Percentiles rank a stretch among this genome's conserved stretches.
Evolutionary conservation across 2,888 invertebrate species (phyloP).

Genomic region (Stratiomys singularior): DNA sequence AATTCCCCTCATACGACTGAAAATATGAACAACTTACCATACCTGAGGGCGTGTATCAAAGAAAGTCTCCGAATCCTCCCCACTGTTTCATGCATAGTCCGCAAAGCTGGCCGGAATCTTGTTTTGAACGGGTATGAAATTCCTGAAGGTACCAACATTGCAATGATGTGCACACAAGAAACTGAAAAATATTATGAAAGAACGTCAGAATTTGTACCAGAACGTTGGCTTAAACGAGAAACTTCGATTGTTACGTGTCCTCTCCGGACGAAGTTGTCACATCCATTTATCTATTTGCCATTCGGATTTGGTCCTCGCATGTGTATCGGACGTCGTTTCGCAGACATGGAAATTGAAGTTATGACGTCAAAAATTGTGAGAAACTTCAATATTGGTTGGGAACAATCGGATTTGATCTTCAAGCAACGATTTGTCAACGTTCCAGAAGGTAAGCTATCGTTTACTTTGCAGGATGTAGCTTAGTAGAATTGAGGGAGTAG

Average conservation of each 20-base stretch:
- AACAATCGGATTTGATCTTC: slow-evolving; percentile 57
- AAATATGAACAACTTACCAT: slow-evolving; percentile 67
- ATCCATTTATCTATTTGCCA: slow-evolving; percentile 66
- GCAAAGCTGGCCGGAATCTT: slow-evolving; percentile 69
- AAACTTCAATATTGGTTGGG: slow-evolving; percentile 58
- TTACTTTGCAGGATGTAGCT: slow-evolving; percentile 19
- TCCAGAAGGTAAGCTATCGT: slow-evolving; percentile 61
- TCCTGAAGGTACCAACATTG: slow-evolving; percentile 74
- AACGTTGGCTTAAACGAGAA: slow-evolving; percentile 71
- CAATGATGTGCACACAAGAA: slow-evolving; percentile 76
- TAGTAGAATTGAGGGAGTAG: no score
- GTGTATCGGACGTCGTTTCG: slow-evolving; percentile 76
- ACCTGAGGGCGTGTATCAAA: slow-evolving; percentile 79
- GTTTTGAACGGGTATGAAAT: slow-evolving; percentile 73
- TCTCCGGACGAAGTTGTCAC: slow-evolving; percentile 59
- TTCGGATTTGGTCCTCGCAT: slow-evolving; percentile 77
- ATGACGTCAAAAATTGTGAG: slow-evolving; percentile 64
- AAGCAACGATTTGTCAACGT: slow-evolving; percentile 57
- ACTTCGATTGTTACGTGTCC: slow-evolving; percentile 54
- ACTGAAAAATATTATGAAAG: slow-evolving; percentile 73
- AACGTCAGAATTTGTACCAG: slow-evolving; percentile 74
- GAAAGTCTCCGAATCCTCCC: slow-evolving; percentile 75
- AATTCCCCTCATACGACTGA: slow-evolving; percentile 64
- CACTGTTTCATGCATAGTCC: slow-evolving; percentile 69
- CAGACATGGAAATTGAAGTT: slow-evolving; percentile 74